Base-by-base conservation (phyloP, 2,888 invertebrate genomes). In the Automeris io region DNA sequence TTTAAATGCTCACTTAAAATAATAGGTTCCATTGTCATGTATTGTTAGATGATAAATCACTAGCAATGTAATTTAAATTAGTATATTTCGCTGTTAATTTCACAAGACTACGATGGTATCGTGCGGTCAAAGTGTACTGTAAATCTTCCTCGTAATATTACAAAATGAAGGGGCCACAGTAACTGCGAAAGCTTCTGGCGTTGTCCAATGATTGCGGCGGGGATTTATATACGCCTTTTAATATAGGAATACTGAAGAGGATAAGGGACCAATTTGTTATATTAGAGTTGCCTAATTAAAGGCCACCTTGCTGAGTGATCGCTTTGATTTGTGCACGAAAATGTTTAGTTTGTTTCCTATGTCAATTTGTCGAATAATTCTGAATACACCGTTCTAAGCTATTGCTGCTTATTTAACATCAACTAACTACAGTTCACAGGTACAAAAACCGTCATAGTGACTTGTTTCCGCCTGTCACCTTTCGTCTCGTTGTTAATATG, bases 171-270 rank as follows among this genome's bases (percentile, higher is more conserved):
- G 57, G 51, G 33, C 42, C 50, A 36, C 49, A 47, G 54, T 54
- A 61, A 64, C 57, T 64, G 61, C 48, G 52, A 54, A 55, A 58
- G 58, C 53, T 62, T 57, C 56, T 51, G 54, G 48, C 56, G 56
- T 52, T 53, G 55, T 48, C 53, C 55, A 71, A 69, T 67, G 59
- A 71, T 72, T 70, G 67, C 58, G 57, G 60, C 53, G 54, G 51
- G 46, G 61, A 74, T 72, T 71, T 72, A 73, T 73, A 64, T 54
- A 54, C 54, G 51, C 55, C 54, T 62, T 62, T 58, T 57, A 55
- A 54, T 56, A 51, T 46, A 32, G n/a, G 26, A 35, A 41, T 36
- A 47, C 39, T 55, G 16, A 60, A 61, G 57, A 57, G 57, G 49
- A n/a, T n/a, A n/a, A n/a, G 54, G 54, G 59, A 67, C 59, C 65